These are phyloP conservation scores for Enteromius mattozi DNA, from an alignment of 2,797 vertebrate genomes.

Conservation along the genomic window DNA sequence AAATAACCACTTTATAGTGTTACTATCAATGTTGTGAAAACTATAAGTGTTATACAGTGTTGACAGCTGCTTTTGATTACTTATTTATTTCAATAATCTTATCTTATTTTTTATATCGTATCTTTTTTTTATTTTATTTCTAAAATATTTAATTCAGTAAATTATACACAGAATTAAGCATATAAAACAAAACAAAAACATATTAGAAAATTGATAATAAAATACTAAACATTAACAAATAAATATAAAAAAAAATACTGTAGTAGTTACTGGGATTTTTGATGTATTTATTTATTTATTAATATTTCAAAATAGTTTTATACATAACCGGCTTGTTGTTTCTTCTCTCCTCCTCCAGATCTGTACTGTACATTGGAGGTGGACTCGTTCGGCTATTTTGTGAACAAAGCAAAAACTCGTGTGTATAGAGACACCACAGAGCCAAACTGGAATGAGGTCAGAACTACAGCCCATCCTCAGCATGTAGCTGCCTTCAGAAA, in stretches of 20 bases:
- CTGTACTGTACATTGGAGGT: conserved; percentile 97
- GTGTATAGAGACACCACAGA: conserved; percentile 96
- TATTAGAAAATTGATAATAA: neutral
- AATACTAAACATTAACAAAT: no score
- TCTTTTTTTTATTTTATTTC: neutral
- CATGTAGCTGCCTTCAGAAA: neutral
- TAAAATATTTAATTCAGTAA: neutral
- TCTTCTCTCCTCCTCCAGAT: conserved; percentile 74
- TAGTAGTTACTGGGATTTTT: neutral
- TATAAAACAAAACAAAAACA: neutral
- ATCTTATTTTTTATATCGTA: neutral
- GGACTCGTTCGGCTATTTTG: conserved; percentile 97
- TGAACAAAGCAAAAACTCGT: conserved; percentile 97
- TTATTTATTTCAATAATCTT: neutral
- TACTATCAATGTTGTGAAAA: neutral
- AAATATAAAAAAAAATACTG: neutral
- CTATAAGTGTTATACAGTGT: neutral
- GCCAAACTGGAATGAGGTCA: conserved; percentile 98
- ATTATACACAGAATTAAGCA: neutral
- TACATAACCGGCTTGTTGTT: neutral
- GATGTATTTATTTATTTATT: neutral
- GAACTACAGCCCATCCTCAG: neutral
- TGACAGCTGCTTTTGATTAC: neutral
- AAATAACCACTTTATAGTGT: neutral
- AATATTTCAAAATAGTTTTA: neutral